A percentile compares a stretch with the other conserved stretches of the same genome.
These are phyloP conservation scores for Papilio protenor DNA, from an alignment of 2,888 invertebrate genomes.

Conservation along the genomic window DNA sequence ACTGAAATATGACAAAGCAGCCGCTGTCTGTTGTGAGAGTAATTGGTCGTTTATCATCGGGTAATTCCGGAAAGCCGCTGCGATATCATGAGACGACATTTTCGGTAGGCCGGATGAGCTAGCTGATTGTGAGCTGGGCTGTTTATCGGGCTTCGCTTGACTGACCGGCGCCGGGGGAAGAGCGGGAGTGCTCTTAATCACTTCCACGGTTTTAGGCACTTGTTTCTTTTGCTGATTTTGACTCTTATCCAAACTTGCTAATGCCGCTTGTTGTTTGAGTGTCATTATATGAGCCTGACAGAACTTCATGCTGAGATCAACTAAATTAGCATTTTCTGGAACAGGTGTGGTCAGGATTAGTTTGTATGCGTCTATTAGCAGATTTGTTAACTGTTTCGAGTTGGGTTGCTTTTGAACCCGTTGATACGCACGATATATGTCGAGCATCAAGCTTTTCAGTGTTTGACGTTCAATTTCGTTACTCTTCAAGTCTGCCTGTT, in stretches of 20 bases:
- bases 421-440: constrained; percentile 88
- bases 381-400: constrained; percentile 85
- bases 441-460: constrained; percentile 80
- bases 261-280: constrained; percentile 82
- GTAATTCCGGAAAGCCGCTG: constrained; percentile 72
- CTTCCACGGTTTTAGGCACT: constrained; percentile 56
- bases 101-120: constrained; percentile 60
- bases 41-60: constrained; percentile 72
- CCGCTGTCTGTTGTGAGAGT: constrained; percentile 71
- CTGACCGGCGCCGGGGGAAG: constrained; percentile 47
- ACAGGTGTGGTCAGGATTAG: constrained; percentile 85
- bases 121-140: constrained; percentile 51
- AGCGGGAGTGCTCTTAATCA: constrained; percentile 56
- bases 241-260: constrained; percentile 68
- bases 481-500: constrained; percentile 75
- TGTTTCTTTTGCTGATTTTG: constrained; percentile 74
- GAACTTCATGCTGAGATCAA: constrained; percentile 88
- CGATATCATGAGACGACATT: constrained; percentile 70
- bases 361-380: constrained; percentile 89
- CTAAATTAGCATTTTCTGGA: constrained; percentile 85
- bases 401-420: constrained; percentile 86
- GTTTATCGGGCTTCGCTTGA: constrained; percentile 60
- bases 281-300: constrained; percentile 86
- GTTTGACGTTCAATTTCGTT: constrained; percentile 79
- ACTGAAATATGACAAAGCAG: constrained; percentile 70